A percentile compares a stretch with the other conserved stretches of the same genome.
These are phyloP conservation scores for Brachionus paranguensis DNA, from an alignment of 1,140 invertebrate genomes.

Conservation along the genomic window DNA sequence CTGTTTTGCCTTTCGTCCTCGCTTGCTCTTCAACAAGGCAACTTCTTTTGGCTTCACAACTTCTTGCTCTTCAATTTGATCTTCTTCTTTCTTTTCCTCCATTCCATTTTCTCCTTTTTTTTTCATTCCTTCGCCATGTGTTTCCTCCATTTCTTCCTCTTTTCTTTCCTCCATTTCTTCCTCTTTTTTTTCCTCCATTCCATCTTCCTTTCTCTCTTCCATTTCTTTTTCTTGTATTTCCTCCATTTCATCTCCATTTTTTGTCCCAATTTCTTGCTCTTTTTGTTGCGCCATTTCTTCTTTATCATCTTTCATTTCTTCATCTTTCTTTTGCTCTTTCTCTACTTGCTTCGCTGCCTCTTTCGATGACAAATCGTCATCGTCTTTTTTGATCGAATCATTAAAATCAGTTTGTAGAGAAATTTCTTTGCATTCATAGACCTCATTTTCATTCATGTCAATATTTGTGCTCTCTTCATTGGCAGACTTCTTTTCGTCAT, in stretches of 20 bases:
- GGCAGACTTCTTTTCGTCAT: neutral
- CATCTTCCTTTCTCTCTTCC: neutral
- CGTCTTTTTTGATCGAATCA: neutral
- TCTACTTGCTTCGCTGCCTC: neutral
- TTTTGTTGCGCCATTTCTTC: no score
- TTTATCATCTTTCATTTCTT: no score
- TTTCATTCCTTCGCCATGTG: neutral
- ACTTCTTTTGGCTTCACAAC: no score
- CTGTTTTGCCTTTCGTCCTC: neutral
- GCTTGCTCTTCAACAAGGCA: neutral
- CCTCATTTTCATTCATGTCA: neutral
- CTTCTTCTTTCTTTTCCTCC: neutral
- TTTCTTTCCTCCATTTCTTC: no score
- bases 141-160: neutral
- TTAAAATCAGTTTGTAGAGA: conserved; percentile 15
- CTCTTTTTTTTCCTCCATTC: neutral
- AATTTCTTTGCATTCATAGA: neutral
- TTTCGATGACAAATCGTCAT: no score
- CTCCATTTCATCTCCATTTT: neutral
- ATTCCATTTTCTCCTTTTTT: neutral
- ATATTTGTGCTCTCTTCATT: neutral
- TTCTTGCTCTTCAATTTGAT: neutral
- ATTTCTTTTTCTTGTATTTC: neutral
- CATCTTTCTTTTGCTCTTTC: neutral
- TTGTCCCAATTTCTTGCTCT: no score